These are phyloP conservation scores for Drosophila lacertosa DNA, from an alignment of 1,140 invertebrate species.

Conservation along the genomic window DNA sequence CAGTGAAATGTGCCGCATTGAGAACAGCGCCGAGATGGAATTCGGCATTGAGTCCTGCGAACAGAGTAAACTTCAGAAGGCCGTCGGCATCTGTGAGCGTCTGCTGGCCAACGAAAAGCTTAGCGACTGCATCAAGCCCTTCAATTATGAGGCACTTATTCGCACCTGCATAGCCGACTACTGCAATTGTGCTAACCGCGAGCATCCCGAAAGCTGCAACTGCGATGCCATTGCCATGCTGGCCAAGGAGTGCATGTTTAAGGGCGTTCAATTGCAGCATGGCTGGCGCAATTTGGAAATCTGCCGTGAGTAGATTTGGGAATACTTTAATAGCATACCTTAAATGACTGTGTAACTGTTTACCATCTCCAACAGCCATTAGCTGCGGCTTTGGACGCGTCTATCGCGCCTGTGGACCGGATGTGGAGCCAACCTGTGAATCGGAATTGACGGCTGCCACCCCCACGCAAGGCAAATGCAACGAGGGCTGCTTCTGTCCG, in stretches of 20 bases:
- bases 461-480: constrained; percentile 86
- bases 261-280: constrained; percentile 86
- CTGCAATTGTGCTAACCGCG: constrained; percentile 87
- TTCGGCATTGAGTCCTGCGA: constrained; percentile 71
- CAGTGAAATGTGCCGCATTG: constrained; percentile 69
- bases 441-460: constrained; percentile 52
- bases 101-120: constrained; percentile 88
- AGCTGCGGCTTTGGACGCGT: constrained; percentile 88
- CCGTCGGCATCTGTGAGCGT: constrained; percentile 87
- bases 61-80: constrained; percentile 84
- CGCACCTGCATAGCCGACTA: constrained; percentile 91
- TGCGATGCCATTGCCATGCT: constrained; percentile 91
- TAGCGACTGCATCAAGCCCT: constrained; percentile 86
- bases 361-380: constrained; percentile 85
- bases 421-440: constrained; percentile 86
- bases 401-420: constrained; percentile 89
- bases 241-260: constrained; percentile 89
- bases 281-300: constrained; percentile 90
- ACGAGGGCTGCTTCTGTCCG: constrained; percentile 95
- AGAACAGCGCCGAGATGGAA: constrained; percentile 69
- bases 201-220: constrained; percentile 87
- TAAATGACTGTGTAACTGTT: no score
- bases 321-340: no score
- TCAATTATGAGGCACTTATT: constrained; percentile 84
- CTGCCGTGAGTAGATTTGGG: constrained; percentile 89